Base-by-base conservation (phyloP, 2,797 vertebrate genomes). In the Acridotheres tristis region DNA sequence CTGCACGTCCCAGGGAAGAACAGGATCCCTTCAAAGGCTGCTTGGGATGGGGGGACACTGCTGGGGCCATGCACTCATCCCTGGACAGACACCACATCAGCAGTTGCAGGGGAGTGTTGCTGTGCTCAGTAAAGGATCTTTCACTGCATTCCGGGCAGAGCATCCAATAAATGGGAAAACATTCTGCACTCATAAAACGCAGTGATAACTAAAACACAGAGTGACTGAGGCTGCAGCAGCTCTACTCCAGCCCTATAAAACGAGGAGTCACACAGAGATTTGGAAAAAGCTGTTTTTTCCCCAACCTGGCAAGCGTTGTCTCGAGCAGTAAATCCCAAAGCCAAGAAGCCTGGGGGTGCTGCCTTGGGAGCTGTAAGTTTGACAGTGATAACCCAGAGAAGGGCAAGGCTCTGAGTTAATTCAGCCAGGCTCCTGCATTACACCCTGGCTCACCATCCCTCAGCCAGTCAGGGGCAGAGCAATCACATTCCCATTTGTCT, bases 171-270 rank as follows among this genome's bases (percentile, higher is more conserved):
- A 63, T 62, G 79, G 79, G 73, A 94, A 95, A 93, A 62, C 51
- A 72, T 83, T 79, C 87, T 79, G 62, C 69, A 19, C n/a, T 75
- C 72, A 1, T 95, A 94, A 95, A 96, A 72, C 40, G 18, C 77
- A 32, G 7, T 79, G 72, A 86, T 93, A 90, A 75, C 91, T 59
- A 93, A 88, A 92, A 53, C 93, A 95, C 59, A 80, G 74, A 93
- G 61, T 32, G 10, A 65, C 69, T 68, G 79, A 58, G 48, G 36
- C 67, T 91, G 71, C 23, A 90, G 43, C 38, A 67, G 83, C 81
- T 94, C 89, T 32, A 29, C 57, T 92, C 54, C 89, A 95, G 76
- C 68, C 80, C 76, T 43, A 58, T 94, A 95, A 93, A 96, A 82
- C 1, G 2, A 73, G 93, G 85, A 95, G 76, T 96, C 94, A 95